Percentiles rank a stretch among this genome's conserved stretches.
These are phyloP conservation scores for Callipepla californica DNA, from an alignment of 2,113 vertebrate genomes.

Conservation along the genomic window DNA sequence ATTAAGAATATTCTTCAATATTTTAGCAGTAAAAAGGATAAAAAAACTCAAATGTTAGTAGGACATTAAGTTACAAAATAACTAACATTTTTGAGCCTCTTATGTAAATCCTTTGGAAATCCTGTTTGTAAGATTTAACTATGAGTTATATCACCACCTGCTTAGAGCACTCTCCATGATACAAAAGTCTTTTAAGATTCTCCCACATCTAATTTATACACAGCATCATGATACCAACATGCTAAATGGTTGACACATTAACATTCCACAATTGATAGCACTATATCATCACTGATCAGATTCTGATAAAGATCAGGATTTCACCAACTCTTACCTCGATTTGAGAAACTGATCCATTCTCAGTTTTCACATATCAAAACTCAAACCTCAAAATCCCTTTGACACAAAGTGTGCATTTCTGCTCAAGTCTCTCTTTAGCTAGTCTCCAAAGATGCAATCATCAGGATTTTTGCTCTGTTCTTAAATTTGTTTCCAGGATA, in stretches of 20 bases:
- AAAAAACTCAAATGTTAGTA: not conserved
- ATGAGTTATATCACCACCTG: not conserved
- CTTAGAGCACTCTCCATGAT: not conserved
- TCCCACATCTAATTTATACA: not conserved
- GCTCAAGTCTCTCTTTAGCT: not conserved
- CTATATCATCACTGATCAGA: not conserved
- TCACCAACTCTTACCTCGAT: not conserved
- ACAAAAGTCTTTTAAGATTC: not conserved
- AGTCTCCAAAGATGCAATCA: not conserved
- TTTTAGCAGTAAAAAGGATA: not conserved
- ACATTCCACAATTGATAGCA: not conserved
- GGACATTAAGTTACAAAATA: not conserved
- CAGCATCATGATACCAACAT: rapidly evolving
- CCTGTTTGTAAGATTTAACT: not conserved
- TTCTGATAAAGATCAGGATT: not conserved
- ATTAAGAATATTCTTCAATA: not conserved
- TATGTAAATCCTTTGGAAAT: not conserved
- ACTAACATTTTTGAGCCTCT: not conserved
- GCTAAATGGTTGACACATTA: not conserved
- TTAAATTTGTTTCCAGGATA: not conserved
- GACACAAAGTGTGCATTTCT: not conserved
- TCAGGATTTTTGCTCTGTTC: not conserved
- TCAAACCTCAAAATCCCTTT: not conserved
- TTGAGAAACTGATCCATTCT: not conserved
- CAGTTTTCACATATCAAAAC: not conserved